phyloP scores from a whole-genome alignment of 2,797 vertebrate species.

The Schizopygopsis malacanthus region DNA sequence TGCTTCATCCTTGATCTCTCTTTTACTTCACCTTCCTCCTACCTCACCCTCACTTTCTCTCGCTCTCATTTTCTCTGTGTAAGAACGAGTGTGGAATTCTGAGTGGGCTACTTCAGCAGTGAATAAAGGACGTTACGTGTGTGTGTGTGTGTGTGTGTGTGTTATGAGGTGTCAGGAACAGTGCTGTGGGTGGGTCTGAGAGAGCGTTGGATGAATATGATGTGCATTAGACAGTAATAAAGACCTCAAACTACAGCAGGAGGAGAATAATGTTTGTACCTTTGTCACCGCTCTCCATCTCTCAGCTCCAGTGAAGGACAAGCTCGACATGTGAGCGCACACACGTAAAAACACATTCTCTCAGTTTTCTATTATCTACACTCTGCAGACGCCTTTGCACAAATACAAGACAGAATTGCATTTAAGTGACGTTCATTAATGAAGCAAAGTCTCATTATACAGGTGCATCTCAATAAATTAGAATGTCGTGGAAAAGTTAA shows the following conservation, averaged over 20 bases:
- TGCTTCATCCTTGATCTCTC: constrained; percentile 47
- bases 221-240: constrained; percentile 52
- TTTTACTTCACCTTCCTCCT: constrained; percentile 35
- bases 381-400: background rate
- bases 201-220: constrained; percentile 39
- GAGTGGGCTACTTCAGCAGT: constrained; percentile 34
- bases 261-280: constrained; percentile 49
- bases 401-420: background rate
- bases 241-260: constrained; percentile 39
- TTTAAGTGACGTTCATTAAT: background rate
- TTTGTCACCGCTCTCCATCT: constrained; percentile 13
- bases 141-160: constrained; percentile 14
- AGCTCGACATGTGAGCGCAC: constrained; percentile 29
- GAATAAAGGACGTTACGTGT: constrained; percentile 19
- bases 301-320: constrained; percentile 57
- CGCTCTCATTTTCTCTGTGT: constrained; percentile 28
- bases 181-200: constrained; percentile 17
- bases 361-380: constrained; percentile 21
- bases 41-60: background rate
- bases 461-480: no score
- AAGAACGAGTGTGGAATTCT: constrained; percentile 44
- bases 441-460: background rate
- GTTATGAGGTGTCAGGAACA: background rate
- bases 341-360: background rate
- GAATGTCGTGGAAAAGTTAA: no score